Base-by-base conservation (phyloP, 30 jellyfish, hydroid and myxozoan genomes). In the Chrysaora quinquecirrha region DNA sequence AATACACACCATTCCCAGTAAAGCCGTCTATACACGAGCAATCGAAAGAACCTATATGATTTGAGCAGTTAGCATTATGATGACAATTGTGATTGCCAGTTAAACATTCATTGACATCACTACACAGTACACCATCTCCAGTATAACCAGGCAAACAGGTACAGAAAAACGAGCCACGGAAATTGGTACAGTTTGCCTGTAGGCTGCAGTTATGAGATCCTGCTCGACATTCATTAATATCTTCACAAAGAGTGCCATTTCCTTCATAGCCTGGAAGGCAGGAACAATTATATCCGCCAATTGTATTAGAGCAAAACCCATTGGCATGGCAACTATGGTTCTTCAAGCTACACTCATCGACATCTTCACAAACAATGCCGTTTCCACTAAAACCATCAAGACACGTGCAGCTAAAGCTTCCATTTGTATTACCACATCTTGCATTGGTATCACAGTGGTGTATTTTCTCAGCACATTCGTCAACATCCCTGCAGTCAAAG, bases 61-160 rank as follows among this genome's bases (percentile, higher is more conserved):
- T 87, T 20, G 24, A 0, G 34, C 93, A 82, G 34, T 33, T 2
- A 1, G 86, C 88, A 31, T 46, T 16, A 22, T 21, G 0, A 46
- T 64, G 69, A 48, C 96, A 87, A 43, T 82, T 70, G 63, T 77
- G 79, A 20, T 43, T 28, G 1, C 74, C 89, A 1, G n/a, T 50
- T 1, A 20, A 25, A 60, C 96, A 87, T 24, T 87, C 96, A 63
- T 87, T 66, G 16, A 71, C 25, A 87, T 78, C 96, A 19, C 80
- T 20, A 89, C 96, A 87, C 2, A 30, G 2, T 47, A 24, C 20
- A 23, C 96, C 96, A 31, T 72, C 48, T 21, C 96, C 97, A 33
- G 30, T 7, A 79, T 58, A 89, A 1, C 97, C 97, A 0, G 23
- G 22, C n/a, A 19, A 21, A 66, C 96, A 86, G 2, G 27, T 23